Evolutionary conservation across 2,797 vertebrate genomes (phyloP).

Genomic region (Serranus cabrilla): DNA sequence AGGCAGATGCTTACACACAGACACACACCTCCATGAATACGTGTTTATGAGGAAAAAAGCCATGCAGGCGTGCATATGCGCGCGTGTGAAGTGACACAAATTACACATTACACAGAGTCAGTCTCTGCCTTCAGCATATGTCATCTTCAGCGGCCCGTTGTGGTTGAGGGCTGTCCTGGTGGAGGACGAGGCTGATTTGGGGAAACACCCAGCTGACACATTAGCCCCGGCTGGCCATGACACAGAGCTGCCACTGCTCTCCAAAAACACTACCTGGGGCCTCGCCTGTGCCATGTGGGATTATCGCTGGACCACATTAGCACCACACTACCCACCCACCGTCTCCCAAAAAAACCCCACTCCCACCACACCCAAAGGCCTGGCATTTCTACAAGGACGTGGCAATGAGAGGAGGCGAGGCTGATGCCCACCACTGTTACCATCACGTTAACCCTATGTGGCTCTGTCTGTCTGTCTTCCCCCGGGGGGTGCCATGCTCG

Average conservation of each 20-base stretch:
- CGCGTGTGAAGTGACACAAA: constrained; percentile 61
- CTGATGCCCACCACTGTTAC: constrained; percentile 74
- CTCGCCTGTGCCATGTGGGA: constrained; percentile 76
- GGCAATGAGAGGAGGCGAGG: constrained; percentile 55
- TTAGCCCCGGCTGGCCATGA: constrained; percentile 67
- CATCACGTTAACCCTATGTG: constrained; percentile 72
- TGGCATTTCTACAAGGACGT: constrained; percentile 67
- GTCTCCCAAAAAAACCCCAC: constrained; percentile 42
- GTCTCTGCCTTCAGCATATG: constrained; percentile 80
- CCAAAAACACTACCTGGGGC: constrained; percentile 81
- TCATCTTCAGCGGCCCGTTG: constrained; percentile 75
- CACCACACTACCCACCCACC: constrained; percentile 69
- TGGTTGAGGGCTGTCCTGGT: constrained; percentile 76
- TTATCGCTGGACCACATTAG: constrained; percentile 77
- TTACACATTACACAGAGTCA: constrained; percentile 60
- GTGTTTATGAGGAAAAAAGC: constrained; percentile 36
- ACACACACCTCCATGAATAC: constrained; percentile 50
- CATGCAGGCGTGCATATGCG: constrained; percentile 7
- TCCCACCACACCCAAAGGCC: constrained; percentile 65
- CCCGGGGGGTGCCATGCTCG: constrained; percentile 60
- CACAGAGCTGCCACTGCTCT: constrained; percentile 71
- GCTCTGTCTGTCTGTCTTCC: constrained; percentile 63
- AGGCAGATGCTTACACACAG: constrained; percentile 47
- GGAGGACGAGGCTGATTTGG: constrained; percentile 59
- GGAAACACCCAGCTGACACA: constrained; percentile 77